Evolutionary conservation across 2,113 vertebrate species (phyloP).

Genomic region (Pogona vitticeps): DNA sequence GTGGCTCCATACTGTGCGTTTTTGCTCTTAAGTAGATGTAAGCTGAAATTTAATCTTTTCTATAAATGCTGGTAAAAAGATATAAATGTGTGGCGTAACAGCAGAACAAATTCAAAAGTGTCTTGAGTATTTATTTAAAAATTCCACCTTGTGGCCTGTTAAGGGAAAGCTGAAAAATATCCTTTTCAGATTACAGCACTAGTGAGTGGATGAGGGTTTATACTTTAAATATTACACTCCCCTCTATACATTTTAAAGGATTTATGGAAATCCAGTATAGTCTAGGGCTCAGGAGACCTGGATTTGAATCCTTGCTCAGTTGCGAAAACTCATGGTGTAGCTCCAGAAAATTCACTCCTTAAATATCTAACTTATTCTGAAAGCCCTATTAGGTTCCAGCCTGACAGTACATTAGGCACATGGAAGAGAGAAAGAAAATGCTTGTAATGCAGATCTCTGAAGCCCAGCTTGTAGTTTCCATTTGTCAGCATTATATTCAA

Average conservation of each 20-base stretch:
- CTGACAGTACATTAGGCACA: neutral
- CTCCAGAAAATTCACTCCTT: too few relatives aligned
- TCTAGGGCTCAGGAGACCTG: too few relatives aligned
- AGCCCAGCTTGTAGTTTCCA: too few relatives aligned
- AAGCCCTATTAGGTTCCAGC: neutral
- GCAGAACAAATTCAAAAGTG: neutral
- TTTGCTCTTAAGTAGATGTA: neutral
- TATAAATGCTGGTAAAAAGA: neutral
- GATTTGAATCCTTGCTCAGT: too few relatives aligned
- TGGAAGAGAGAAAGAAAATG: too few relatives aligned
- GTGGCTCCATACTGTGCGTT: neutral
- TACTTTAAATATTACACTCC: neutral
- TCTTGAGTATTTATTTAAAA: neutral
- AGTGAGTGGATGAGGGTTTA: neutral
- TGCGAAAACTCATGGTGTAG: too few relatives aligned
- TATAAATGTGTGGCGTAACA: too few relatives aligned
- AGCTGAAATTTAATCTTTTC: neutral
- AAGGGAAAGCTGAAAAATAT: too few relatives aligned
- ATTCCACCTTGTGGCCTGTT: neutral
- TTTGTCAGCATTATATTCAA: too few relatives aligned
- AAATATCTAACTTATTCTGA: too few relatives aligned
- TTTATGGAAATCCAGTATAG: too few relatives aligned
- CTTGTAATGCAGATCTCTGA: too few relatives aligned
- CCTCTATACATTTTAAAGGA: neutral
- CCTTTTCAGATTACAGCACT: fast-evolving